Conservation (phyloP, 2,888 invertebrate genomes). For the Caenorhabditis zanzibari region DNA sequence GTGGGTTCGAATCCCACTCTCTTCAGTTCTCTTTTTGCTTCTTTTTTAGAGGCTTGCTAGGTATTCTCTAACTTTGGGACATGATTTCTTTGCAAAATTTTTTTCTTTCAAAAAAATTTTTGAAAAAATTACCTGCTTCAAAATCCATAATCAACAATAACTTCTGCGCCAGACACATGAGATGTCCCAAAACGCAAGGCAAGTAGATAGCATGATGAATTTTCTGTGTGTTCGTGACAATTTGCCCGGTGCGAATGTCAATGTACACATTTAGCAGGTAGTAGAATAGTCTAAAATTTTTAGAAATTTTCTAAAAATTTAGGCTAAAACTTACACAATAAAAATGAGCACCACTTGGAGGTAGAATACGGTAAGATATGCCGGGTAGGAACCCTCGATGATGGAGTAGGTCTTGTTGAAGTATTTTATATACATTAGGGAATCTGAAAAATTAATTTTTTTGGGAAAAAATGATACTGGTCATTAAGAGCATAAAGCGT, state of each 20-base stretch:
- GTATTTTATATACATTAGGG: slow-evolving; percentile 49
- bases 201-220: slow-evolving; percentile 61
- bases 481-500: background rate
- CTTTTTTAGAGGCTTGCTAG: background rate
- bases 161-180: slow-evolving; percentile 51
- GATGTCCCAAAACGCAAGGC: slow-evolving; percentile 51
- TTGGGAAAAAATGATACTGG: background rate
- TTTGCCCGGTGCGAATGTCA: slow-evolving; percentile 43
- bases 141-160: slow-evolving; percentile 47
- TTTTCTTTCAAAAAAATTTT: background rate
- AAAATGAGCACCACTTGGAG: slow-evolving; percentile 40
- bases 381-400: slow-evolving; percentile 24
- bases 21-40: slow-evolving; percentile 21
- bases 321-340: slow-evolving; percentile 42
- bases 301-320: background rate
- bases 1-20: slow-evolving; percentile 90
- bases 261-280: slow-evolving; percentile 60
- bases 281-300: slow-evolving; percentile 45
- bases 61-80: no score
- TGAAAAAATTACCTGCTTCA: slow-evolving; percentile 30
- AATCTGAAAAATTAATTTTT: background rate
- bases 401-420: slow-evolving; percentile 55
- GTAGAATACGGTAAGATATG: slow-evolving; percentile 41
- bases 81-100: no score
- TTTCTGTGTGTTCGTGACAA: slow-evolving; percentile 53